Evolutionary conservation across 1,140 invertebrate species (phyloP).

Genomic region (Listronotus oregonensis): DNA sequence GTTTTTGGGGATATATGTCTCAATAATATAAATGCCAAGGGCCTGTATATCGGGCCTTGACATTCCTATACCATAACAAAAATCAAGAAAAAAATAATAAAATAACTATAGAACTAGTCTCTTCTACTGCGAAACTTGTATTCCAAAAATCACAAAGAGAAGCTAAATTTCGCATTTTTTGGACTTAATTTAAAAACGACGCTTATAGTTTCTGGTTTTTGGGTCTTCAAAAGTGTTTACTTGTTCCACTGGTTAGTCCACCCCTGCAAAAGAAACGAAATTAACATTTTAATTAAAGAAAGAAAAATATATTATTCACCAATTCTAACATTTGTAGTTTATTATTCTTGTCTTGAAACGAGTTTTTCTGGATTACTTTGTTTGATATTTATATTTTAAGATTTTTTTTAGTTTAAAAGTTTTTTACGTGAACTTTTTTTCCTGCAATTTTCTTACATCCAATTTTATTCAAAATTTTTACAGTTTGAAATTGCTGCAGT

Average conservation of each 20-base stretch:
- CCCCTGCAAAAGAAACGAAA: slow-evolving; percentile 44
- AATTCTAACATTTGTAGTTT: no score
- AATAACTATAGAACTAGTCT: slow-evolving; percentile 42
- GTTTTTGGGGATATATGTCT: slow-evolving; percentile 24
- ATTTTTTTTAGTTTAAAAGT: no score
- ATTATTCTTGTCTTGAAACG: no score
- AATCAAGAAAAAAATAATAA: slow-evolving; percentile 21
- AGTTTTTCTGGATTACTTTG: no score
- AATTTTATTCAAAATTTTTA: no score
- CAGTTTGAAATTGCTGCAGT: no score
- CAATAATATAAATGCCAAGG: slow-evolving; percentile 21
- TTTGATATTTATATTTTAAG: no score
- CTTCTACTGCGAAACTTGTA: slow-evolving; percentile 43
- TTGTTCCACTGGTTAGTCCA: slow-evolving; percentile 53
- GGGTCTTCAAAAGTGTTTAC: slow-evolving; percentile 41
- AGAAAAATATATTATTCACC: no score
- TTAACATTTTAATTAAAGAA: not conserved
- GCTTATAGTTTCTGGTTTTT: slow-evolving; percentile 44
- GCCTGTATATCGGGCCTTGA: slow-evolving; percentile 38
- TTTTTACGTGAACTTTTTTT: no score
- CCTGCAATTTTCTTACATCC: no score
- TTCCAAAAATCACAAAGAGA: slow-evolving; percentile 51
- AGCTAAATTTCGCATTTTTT: slow-evolving; percentile 50
- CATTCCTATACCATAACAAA: slow-evolving; percentile 39
- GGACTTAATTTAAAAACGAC: slow-evolving; percentile 48